Base-by-base conservation (phyloP, 2,113 vertebrate species). In the Alouatta palliata region DNA sequence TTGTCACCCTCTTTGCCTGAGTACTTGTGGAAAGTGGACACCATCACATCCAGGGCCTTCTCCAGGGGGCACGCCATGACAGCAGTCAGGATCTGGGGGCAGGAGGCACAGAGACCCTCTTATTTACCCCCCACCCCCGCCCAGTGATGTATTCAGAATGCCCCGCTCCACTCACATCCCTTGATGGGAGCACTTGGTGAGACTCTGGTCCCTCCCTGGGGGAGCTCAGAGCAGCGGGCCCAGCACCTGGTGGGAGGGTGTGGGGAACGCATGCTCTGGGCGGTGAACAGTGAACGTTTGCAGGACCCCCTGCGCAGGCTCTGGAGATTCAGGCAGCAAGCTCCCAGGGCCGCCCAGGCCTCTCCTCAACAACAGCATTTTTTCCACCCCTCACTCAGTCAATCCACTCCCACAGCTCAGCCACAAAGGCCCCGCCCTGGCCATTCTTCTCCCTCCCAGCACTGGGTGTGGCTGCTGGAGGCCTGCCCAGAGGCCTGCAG, bases 11-110 rank as follows among this genome's bases (percentile, higher is more conserved):
- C 99, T 25, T 98, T 98, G 27, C 94, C 97, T 0, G 99, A 98
- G 40, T 99, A 99, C 27, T 97, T 98, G 96, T 99, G 99, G 97
- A 99, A 99, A 19, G 99, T 98, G 20, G 97, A 0, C 73, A 99
- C 98, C 8, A 98, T 93, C 88, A 94, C 97, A 1, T 98, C 98
- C 89, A 99, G 86, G 0, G 98, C 80, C 23, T 98, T 97, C 95
- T 99, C 98, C 98, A 98, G 95, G 23, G 98, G 97, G 9, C 0
- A 17, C 0, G 97, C 91, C 98, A 98, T 99, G 93, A 58, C 23
- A 8, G 52, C 52, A 7, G 66, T 81, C 16, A 32, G 76, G 95
- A 94, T 68, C 98, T 97, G 68, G 27, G 47, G 83, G 23, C 4
- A 52, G 37, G 12, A 58, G n/a, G 68, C 76, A 94, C 75, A 81